Evolutionary conservation across 2,797 vertebrate species (phyloP), one percentile per base, ranked within the genome.

Genomic region (Ctenopoma kingsleyae): DNA sequence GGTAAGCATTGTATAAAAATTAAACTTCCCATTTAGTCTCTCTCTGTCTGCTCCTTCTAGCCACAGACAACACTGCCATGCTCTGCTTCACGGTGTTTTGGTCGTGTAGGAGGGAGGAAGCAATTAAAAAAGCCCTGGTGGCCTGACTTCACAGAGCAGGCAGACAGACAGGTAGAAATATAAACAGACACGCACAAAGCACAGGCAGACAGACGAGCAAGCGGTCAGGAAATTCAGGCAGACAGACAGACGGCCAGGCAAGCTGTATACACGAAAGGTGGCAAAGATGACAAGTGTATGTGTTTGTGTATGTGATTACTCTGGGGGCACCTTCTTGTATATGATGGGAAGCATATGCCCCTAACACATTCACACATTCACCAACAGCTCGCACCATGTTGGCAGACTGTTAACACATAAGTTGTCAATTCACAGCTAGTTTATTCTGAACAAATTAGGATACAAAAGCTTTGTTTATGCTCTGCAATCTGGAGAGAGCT

Each of bases 71-170:
- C 51, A 22, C 73, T 54, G 72, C 72, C 61, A 63, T 71, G 82
- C 76, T 80, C 67, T 66, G 56, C 66, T 80, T 84, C 83, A 78
- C 68, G 51, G 76, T 82, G 76, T 83, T 83, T 80, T 81, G 78
- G 74, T 83, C 67, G 70, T 81, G 69, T 59, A 75, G 82, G 84
- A 84, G 74, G 84, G 87, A 90, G 90, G 92, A 93, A 93, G 88
- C 88, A 90, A 93, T 91, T 91, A 87, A 87, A 81, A 83, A 87
- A 81, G 64, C 77, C 87, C 81, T 83, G 91, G 93, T 94, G 94
- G 91, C 80, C 84, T 69, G 75, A 86, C 89, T 87, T 90, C 82
- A 89, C 76, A 89, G 84, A 71, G 75, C 54, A 63, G 61, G 72
- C 81, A 85, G 78, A 69, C 72, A 89, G 86, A 81, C 83, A 89